Base-by-base conservation (phyloP, 2,113 vertebrate species). In the Lycocorax pyrrhopterus region DNA sequence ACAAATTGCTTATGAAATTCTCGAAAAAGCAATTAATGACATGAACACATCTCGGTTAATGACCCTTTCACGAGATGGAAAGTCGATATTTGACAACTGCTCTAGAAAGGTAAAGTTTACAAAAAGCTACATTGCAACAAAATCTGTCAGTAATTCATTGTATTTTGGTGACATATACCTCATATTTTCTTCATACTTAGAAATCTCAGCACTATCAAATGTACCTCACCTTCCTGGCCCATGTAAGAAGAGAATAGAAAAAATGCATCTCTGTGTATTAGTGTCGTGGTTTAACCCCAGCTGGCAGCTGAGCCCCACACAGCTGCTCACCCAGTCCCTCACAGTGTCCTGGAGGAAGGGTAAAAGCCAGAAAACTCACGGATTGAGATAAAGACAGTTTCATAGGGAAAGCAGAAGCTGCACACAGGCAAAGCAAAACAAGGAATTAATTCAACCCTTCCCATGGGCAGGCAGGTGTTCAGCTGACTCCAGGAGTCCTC, bases 21-120 rank as follows among this genome's bases (percentile, higher is more conserved):
- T 98, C n/a, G 97, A 98, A 49, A 98, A 96, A 84, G 97, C 98
- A 71, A 97, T 99, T 49, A 72, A 93, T 73, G 94, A 72, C 92
- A 93, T 99, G 73, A 97, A 97, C 49, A 89, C 82, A 37, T 97
- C 69, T 88, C 94, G 66, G 39, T 91, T 96, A 95, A 76, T 53
- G 60, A 90, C 92, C 30, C 32, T 97, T 68, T 93, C 96, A 60
- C 94, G 94, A 56, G 96, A 98, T 89, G 95, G 87, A 66, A 97
- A 97, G 43, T 98, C 96, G 1, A 51, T 98, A 84, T 96, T 96
- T 96, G 99, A 99, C 91, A 96, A 78, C 89, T 98, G 96, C 55
- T 98, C 95, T 79, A 93, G 97, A 92, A 98, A 98, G 98, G 99
- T 99, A 97, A 90, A 89, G 33, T 44, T 22, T 67, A 64, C n/a